A percentile compares a stretch with the other conserved stretches of the same genome.
phyloP scores from a whole-genome alignment of 1,140 invertebrate species.

The Nebria ingens region DNA sequence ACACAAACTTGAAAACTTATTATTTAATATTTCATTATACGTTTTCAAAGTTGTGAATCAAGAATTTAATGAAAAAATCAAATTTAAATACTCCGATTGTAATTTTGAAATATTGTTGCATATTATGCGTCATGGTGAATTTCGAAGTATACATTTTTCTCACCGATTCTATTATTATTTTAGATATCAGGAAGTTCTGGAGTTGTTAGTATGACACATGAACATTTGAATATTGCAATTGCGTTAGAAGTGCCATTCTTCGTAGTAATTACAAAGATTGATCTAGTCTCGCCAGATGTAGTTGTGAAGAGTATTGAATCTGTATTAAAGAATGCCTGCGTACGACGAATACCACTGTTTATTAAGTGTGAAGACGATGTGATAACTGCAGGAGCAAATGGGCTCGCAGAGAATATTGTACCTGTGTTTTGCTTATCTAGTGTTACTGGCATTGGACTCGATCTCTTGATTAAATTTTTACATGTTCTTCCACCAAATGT shows the following conservation, averaged over 20 bases:
- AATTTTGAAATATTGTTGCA: conserved; percentile 23
- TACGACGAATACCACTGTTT: conserved; percentile 46
- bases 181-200: conserved; percentile 51
- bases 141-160: conserved; percentile 5
- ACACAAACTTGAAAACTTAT: too few relatives aligned
- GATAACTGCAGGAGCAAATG: conserved; percentile 52
- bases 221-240: conserved; percentile 74
- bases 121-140: conserved; percentile 20
- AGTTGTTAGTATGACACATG: conserved; percentile 59
- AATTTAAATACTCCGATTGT: background rate
- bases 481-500: conserved; percentile 60
- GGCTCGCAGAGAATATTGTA: conserved; percentile 53
- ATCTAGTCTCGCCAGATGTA: conserved; percentile 53
- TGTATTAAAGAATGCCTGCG: conserved; percentile 47
- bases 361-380: conserved; percentile 60
- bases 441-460: conserved; percentile 78
- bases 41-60: too few relatives aligned
- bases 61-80: background rate
- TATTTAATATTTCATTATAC: too few relatives aligned
- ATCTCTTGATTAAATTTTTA: conserved; percentile 69
- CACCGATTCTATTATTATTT: conserved; percentile 18
- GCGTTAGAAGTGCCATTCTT: conserved; percentile 84
- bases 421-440: conserved; percentile 94
- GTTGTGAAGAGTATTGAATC: conserved; percentile 51
- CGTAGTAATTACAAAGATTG: conserved; percentile 82